These are phyloP conservation scores for Steinernema feltiae DNA, from an alignment of 1,140 invertebrate genomes.

Conservation along the genomic window DNA sequence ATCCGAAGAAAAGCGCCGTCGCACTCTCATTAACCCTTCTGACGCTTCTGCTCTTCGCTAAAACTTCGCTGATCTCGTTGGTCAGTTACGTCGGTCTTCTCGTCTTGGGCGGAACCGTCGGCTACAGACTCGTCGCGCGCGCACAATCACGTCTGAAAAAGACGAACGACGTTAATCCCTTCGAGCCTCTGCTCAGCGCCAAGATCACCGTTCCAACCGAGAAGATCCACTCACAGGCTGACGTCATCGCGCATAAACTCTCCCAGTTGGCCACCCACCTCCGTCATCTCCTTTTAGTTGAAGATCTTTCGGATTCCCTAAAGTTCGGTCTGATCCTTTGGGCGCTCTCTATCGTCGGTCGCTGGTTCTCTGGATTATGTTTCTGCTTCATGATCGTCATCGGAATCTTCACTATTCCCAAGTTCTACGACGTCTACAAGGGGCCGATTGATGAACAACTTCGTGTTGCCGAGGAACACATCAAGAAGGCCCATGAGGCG, in stretches of 20 bases:
- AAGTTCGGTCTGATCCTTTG: slow-evolving; percentile 81
- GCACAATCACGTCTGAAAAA: slow-evolving; percentile 91
- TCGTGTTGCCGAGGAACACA: slow-evolving; percentile 75
- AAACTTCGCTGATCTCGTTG: slow-evolving; percentile 89
- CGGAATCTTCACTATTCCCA: slow-evolving; percentile 85
- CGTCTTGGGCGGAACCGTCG: slow-evolving; percentile 73
- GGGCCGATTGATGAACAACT: slow-evolving; percentile 87
- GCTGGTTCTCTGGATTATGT: slow-evolving; percentile 80
- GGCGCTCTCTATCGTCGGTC: slow-evolving; percentile 86
- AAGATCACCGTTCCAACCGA: slow-evolving; percentile 78
- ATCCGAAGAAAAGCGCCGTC: slow-evolving; percentile 83
- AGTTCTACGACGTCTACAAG: slow-evolving; percentile 95
- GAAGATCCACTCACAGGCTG: slow-evolving; percentile 73
- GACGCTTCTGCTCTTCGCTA: slow-evolving; percentile 80
- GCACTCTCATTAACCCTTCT: slow-evolving; percentile 79
- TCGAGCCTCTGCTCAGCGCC: slow-evolving; percentile 82
- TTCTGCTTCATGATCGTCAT: slow-evolving; percentile 71
- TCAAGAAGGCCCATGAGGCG: slow-evolving; percentile 71
- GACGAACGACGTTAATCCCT: slow-evolving; percentile 89
- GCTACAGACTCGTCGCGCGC: slow-evolving; percentile 89
- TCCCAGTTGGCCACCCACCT: slow-evolving; percentile 74
- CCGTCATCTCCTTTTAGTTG: slow-evolving; percentile 84
- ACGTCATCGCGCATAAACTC: slow-evolving; percentile 73
- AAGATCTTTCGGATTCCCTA: slow-evolving; percentile 83
- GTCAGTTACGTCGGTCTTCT: slow-evolving; percentile 81